Base-by-base conservation (phyloP, 2,888 invertebrate genomes). In the Polia nebulosa region DNA sequence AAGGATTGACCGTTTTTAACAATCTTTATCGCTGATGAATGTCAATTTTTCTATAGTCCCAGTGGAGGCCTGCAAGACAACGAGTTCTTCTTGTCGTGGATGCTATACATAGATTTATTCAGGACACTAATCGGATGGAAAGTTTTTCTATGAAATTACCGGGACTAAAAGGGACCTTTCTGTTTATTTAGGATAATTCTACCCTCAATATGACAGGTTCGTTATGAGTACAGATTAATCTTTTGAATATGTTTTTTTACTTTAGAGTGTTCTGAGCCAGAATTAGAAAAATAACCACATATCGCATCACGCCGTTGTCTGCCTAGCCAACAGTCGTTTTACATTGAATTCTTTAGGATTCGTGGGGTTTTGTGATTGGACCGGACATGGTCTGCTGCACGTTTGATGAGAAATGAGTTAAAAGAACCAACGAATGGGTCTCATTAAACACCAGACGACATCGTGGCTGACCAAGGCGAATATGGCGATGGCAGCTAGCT, bases 111-210 rank as follows among this genome's bases (percentile, higher is more conserved):
- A 3, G 13, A 51, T 32, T 11, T 51, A 51, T 51, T 20, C 6
- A n/a, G 32, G 0, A 32, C 20, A 32, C 20, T 32, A 20, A 32
- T 29, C 11, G 29, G 0, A 13, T 51, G 32, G 20, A 45, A 45
- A 20, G 20, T 6, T 27, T 27, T 36, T 29, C 8, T 13, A 8
- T 9, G 13, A 34, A 51, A 29, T 51, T 45, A 62, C 11, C 5
- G 20, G 20, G 13, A 45, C 45, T 57, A 41, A 41, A 29, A 41
- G 9, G 17, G 13, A 22, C n/a, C 8, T 5, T 34, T 55, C 59
- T 41, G 29, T 41, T 62, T 39, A 41, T 57, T 61, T 29, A 29
- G 58, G 22, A 56, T 17, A 39, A 22, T 41, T 17, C 7, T 17
- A 29, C 1, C 20, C 32, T 51, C 51, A 20, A 20, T 51, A 29